Conservation (phyloP, 1,140 invertebrate genomes). For the Dolichoris vasculosae region DNA sequence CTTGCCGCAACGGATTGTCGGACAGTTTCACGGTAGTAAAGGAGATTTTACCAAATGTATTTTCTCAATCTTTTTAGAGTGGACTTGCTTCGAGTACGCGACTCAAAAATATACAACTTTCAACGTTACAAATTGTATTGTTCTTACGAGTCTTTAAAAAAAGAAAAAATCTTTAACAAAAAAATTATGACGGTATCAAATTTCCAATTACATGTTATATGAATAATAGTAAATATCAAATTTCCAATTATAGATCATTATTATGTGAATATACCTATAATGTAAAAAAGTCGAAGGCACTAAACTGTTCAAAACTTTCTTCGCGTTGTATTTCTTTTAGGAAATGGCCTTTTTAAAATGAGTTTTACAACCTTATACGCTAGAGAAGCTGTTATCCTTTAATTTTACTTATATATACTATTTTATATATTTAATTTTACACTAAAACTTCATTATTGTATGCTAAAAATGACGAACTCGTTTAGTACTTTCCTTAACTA, state of each 20-base stretch:
- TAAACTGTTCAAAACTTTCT: slow-evolving; percentile 6
- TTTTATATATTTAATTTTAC: neutral
- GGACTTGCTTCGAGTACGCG: too few species aligned
- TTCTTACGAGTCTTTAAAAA: neutral
- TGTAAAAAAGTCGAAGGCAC: neutral
- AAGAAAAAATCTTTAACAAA: neutral
- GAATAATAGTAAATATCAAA: neutral
- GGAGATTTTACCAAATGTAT: neutral
- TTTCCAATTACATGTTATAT: neutral
- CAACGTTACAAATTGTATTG: neutral
- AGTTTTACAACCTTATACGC: neutral
- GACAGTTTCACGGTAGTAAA: neutral
- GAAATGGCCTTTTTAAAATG: neutral
- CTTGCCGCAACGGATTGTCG: too few species aligned
- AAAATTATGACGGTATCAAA: neutral
- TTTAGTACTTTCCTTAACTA: neutral
- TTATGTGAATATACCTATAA: neutral
- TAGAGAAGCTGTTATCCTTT: neutral
- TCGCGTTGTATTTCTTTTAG: neutral
- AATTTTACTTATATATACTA: neutral
- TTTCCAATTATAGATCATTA: slow-evolving; percentile 7
- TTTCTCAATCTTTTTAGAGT: neutral
- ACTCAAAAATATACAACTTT: neutral
- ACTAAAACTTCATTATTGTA: neutral
- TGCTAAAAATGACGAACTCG: neutral